Evolutionary conservation across 2,113 vertebrate genomes (phyloP).

Genomic region (Cyphomyrus plagiostoma): DNA sequence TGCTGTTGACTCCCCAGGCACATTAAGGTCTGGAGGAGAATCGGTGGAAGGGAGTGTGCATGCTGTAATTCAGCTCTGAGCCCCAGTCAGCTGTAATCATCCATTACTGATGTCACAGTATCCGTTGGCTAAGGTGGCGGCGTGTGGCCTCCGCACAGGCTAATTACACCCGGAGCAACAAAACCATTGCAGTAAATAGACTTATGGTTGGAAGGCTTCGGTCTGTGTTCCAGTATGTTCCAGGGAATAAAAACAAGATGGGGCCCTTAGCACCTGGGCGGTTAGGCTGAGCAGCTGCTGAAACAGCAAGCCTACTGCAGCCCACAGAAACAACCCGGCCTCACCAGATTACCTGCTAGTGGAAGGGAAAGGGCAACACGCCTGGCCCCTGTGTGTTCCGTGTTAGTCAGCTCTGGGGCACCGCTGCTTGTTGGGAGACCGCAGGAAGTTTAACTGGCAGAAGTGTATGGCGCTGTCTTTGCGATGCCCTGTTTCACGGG

Average conservation of each 20-base stretch:
- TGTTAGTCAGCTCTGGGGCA: conserved; percentile 21
- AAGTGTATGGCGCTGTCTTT: too few species aligned
- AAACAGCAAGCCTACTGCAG: conserved; percentile 24
- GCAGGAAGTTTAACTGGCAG: not conserved
- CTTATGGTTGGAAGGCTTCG: not conserved
- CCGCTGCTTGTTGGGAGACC: not conserved
- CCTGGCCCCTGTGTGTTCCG: conserved; percentile 12
- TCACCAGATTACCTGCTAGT: conserved; percentile 65
- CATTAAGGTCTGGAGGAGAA: not conserved
- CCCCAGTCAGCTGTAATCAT: not conserved
- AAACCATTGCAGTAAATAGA: not conserved
- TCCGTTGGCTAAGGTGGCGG: not conserved
- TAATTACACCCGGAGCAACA: not conserved
- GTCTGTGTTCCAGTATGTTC: not conserved
- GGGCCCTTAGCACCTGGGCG: not conserved
- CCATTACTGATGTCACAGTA: not conserved
- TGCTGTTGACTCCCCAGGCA: not conserved
- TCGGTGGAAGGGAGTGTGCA: not conserved
- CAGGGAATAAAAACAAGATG: not conserved
- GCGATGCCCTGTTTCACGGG: too few species aligned
- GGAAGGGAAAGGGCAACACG: conserved; percentile 33
- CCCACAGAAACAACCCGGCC: conserved; percentile 43
- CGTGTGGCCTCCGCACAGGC: not conserved
- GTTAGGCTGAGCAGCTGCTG: not conserved
- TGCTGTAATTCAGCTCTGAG: not conserved